Evolutionary conservation across 1,140 invertebrate genomes (phyloP), one percentile per base, ranked within the genome.

Genomic region (Anastrepha obliqua): DNA sequence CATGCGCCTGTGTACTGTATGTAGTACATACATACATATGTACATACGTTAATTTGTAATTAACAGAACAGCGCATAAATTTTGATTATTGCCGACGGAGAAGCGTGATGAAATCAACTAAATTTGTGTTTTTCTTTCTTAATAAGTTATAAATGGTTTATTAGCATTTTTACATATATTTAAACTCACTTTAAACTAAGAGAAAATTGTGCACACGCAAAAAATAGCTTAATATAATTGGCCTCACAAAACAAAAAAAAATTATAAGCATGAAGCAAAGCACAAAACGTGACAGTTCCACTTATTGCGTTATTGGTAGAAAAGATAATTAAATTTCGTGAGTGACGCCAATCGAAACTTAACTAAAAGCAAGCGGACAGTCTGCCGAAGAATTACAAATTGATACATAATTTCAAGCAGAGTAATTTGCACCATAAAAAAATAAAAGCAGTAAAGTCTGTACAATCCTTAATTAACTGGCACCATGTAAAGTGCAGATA

Each of bases 301-400:
- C 11, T 59, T 85, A 85, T 44, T 47, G 44, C 13, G 55, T 1
- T 17, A 47, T 74, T 74, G 39, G 70, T 74, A 47, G 47, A 74
- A 74, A 74, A 29, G 29, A n/a, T 47, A 47, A 47, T 74, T 74
- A 47, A 74, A 74, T 74, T 74, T 74, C 70, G 44, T 74, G 15
- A 74, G 70, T n/a, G 70, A 51, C 44, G 70, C 42, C 44, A 74
- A 47, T 74, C 70, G 70, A 15, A 17, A 47, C 64, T 29, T 29
- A 39, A 65, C 8, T 65, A 65, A n/a, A 65, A 2, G 29, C 11
- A 65, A 29, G 29, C 29, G 0, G 29, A 1, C 29, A 29, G 29
- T 29, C 29, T 29, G 29, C 29, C 29, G 29, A 29, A 29, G 29
- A 29, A 29, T 29, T 29, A 29, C 29, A 29, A 29, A 29, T 29